phyloP scores from a whole-genome alignment of 2,888 invertebrate genomes.

The Sphaerophoria taeniata region DNA sequence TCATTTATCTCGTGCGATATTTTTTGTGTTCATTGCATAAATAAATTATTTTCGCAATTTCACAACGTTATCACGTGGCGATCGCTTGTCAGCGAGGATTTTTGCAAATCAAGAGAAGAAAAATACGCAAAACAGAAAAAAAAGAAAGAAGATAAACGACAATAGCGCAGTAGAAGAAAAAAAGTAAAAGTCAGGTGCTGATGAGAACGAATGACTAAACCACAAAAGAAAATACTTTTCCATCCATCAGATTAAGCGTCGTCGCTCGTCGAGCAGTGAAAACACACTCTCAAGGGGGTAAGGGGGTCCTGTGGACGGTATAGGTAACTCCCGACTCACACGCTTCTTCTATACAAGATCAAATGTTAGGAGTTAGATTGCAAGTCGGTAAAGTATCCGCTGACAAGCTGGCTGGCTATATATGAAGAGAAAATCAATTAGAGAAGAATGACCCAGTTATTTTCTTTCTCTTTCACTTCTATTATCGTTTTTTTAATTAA shows the following conservation, averaged over 20 bases:
- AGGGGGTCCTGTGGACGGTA: neutral
- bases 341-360: conserved; percentile 21
- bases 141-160: neutral
- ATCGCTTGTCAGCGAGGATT: conserved; percentile 42
- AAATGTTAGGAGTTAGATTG: conserved; percentile 32
- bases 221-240: conserved; percentile 39
- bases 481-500: neutral
- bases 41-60: conserved; percentile 55
- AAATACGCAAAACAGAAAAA: neutral
- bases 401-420: conserved; percentile 7
- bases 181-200: conserved; percentile 61
- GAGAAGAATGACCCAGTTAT: conserved; percentile 35
- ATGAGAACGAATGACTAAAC: conserved; percentile 10
- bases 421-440: conserved; percentile 40
- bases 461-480: neutral
- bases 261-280: neutral
- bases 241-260: conserved; percentile 23
- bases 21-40: conserved; percentile 34
- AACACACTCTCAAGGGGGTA: no score
- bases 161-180: conserved; percentile 34
- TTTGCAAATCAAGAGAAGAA: conserved; percentile 4
- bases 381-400: conserved; percentile 25
- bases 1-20: neutral
- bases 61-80: conserved; percentile 23
- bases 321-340: conserved; percentile 6